Percentiles rank a stretch among this genome's conserved stretches.
phyloP scores from a whole-genome alignment of 2,888 invertebrate species.

The Cryptophagus acutangulus region DNA sequence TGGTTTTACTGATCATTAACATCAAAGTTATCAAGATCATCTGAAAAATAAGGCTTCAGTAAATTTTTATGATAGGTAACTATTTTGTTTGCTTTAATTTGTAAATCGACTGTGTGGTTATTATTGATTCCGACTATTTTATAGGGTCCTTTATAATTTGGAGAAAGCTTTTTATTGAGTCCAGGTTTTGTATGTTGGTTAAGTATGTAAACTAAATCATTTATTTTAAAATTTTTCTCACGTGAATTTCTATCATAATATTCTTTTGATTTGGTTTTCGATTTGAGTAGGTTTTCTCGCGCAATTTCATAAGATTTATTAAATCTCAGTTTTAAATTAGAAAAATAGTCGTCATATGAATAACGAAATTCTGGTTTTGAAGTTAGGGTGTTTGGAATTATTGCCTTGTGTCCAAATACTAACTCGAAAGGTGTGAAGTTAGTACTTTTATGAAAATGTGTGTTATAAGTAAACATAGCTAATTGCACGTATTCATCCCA shows the following conservation, averaged over 20 bases:
- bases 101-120: slow-evolving; percentile 2
- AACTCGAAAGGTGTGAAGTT: slow-evolving; percentile 38
- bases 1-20: no score
- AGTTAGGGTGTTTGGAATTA: slow-evolving; percentile 28
- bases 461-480: slow-evolving; percentile 36
- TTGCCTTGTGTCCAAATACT: slow-evolving; percentile 36
- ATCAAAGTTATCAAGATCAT: no score
- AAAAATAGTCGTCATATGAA: slow-evolving; percentile 26
- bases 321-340: slow-evolving; percentile 26
- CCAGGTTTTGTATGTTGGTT: slow-evolving; percentile 10
- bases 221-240: slow-evolving; percentile 11
- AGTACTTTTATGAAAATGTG: slow-evolving; percentile 32
- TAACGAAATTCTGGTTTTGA: slow-evolving; percentile 18
- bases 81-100: slow-evolving; percentile 7
- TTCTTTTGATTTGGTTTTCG: slow-evolving; percentile 31
- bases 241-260: slow-evolving; percentile 21
- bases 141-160: slow-evolving; percentile 17
- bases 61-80: slow-evolving; percentile 10
- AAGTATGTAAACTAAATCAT: slow-evolving; percentile 11
- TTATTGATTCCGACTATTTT: slow-evolving; percentile 11
- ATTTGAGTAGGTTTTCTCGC: slow-evolving; percentile 22
- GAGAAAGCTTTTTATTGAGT: slow-evolving; percentile 16
- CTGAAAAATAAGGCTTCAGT: no score
- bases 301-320: slow-evolving; percentile 24
- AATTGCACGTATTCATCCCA: slow-evolving; percentile 34